A percentile compares a stretch with the other conserved stretches of the same genome.
Conservation (phyloP, 1,140 invertebrate genomes). For the Acromyrmex charruanus region DNA sequence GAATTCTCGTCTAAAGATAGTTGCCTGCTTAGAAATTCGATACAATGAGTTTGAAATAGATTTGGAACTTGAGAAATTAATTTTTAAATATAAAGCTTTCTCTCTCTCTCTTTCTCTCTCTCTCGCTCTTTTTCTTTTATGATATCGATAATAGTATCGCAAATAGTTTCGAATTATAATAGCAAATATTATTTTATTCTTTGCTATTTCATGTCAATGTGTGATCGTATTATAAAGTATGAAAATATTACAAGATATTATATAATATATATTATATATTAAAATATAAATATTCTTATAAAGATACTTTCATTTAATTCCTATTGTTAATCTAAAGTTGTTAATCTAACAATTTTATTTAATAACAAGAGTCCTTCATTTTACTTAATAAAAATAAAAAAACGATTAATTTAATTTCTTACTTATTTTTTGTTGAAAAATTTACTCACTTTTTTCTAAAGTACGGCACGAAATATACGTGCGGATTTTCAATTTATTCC, state of each 20-base stretch:
- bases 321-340: no score
- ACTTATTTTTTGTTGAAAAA: background rate
- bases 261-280: background rate
- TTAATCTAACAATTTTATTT: no score
- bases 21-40: background rate
- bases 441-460: background rate
- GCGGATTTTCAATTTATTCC: slow-evolving; percentile 13
- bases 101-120: background rate
- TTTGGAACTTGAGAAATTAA: background rate
- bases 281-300: background rate
- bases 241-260: background rate
- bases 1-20: slow-evolving; percentile 8
- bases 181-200: background rate
- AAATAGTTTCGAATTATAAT: background rate
- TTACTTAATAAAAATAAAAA: no score
- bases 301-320: no score
- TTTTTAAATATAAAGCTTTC: background rate
- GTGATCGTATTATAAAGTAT: background rate
- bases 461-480: background rate
- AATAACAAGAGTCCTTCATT: no score
- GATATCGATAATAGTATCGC: background rate
- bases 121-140: background rate
- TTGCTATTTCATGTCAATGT: background rate
- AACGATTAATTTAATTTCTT: background rate
- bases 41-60: background rate